phyloP scores from a whole-genome alignment of 2,888 invertebrate species.

The Diaphora mendica region DNA sequence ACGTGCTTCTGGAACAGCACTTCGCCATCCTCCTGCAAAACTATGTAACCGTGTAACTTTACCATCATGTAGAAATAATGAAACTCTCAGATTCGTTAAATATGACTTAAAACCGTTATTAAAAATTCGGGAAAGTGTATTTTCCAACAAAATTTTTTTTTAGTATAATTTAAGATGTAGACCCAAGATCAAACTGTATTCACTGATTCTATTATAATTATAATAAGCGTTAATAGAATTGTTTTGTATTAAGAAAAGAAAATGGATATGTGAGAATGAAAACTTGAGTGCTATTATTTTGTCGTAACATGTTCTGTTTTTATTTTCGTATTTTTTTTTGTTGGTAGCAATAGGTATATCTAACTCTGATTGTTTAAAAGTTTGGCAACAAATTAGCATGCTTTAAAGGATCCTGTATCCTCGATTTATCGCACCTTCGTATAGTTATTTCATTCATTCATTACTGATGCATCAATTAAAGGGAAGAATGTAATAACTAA shows the following conservation, averaged over 20 bases:
- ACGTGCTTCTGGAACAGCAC: constrained; percentile 79
- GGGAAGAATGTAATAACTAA: constrained; percentile 1
- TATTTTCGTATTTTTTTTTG: neutral
- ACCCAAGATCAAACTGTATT: neutral
- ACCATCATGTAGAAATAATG: constrained; percentile 37
- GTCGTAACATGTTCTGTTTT: no score
- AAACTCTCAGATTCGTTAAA: neutral
- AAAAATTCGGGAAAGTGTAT: neutral
- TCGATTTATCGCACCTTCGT: no score
- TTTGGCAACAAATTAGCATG: neutral
- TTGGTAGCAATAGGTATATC: neutral
- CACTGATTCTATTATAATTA: neutral
- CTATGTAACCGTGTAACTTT: constrained; percentile 67
- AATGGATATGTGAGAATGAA: no score
- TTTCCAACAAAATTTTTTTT: no score
- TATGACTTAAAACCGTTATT: neutral
- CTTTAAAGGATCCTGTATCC: neutral
- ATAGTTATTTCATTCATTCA: no score
- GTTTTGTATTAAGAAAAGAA: no score
- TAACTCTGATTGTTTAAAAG: neutral
- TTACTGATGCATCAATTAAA: no score
- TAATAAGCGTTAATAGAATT: neutral
- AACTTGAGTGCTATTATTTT: no score
- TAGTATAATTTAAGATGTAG: no score
- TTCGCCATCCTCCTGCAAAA: constrained; percentile 80